A percentile compares a stretch with the other conserved stretches of the same genome.
These are phyloP conservation scores for Herpetotheres cachinnans DNA, from an alignment of 2,113 vertebrate species.

Conservation along the genomic window DNA sequence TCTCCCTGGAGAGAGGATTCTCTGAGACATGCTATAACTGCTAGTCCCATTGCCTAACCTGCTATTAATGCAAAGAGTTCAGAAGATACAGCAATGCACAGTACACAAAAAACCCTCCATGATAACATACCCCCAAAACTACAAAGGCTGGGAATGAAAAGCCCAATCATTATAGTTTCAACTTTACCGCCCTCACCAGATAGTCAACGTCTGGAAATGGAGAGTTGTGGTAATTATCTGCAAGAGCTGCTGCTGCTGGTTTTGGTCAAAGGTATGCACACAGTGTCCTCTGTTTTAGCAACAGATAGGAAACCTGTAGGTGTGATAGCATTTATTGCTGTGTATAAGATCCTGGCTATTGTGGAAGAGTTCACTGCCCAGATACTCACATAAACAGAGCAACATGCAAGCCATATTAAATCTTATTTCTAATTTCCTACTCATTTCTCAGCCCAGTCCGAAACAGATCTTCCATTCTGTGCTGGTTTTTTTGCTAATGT, in stretches of 20 bases:
- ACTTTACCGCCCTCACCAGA: background rate
- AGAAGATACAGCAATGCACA: background rate
- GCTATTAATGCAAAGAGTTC: background rate
- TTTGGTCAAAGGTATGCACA: background rate
- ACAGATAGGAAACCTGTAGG: background rate
- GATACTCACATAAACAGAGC: background rate
- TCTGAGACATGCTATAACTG: background rate
- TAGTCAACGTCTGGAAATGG: background rate
- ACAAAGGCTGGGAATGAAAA: background rate
- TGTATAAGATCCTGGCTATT: background rate
- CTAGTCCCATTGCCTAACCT: background rate
- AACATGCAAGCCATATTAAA: background rate
- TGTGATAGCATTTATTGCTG: background rate
- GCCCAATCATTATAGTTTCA: background rate
- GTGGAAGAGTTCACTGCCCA: background rate
- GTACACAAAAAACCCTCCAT: background rate
- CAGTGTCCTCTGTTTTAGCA: background rate
- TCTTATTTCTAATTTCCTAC: background rate
- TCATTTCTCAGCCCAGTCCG: background rate
- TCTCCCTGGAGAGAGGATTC: background rate
- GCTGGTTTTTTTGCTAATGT: background rate
- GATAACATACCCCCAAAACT: background rate
- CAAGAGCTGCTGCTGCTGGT: background rate
- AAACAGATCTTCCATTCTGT: background rate
- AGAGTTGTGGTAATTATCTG: background rate